phyloP scores from a whole-genome alignment of 2,113 vertebrate genomes.

The Perognathus longimembris region DNA sequence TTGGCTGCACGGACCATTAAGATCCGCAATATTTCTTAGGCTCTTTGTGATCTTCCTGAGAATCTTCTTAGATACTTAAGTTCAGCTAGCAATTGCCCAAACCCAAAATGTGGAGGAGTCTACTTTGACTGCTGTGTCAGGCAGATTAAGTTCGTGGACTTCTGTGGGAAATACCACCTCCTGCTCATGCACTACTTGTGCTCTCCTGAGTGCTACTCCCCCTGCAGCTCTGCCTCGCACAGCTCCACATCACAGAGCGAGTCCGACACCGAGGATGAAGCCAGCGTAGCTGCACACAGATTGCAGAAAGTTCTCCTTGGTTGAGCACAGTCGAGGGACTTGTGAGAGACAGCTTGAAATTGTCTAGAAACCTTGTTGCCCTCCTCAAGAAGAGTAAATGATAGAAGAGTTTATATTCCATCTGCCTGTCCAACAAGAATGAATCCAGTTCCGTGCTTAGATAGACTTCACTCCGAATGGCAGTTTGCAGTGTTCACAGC shows the following conservation, averaged over 20 bases:
- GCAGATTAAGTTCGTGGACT: slow-evolving; percentile 99
- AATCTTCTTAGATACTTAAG: slow-evolving; percentile 93
- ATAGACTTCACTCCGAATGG: slow-evolving; percentile 36
- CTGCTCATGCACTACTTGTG: slow-evolving; percentile 99
- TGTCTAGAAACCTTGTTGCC: neutral
- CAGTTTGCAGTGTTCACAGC: slow-evolving; percentile 33
- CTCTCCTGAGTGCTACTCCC: slow-evolving; percentile 92
- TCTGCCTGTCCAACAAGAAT: neutral
- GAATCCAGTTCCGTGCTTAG: slow-evolving; percentile 23
- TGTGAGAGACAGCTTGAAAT: slow-evolving; percentile 50
- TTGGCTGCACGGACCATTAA: slow-evolving; percentile 89
- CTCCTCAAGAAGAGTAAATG: neutral
- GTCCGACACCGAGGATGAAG: slow-evolving; percentile 96
- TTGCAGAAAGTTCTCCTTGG: slow-evolving; percentile 98
- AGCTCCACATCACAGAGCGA: slow-evolving; percentile 98
- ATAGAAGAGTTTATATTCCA: slow-evolving; percentile 3
- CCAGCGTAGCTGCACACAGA: slow-evolving; percentile 92
- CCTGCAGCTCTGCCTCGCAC: slow-evolving; percentile 96
- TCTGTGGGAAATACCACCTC: slow-evolving; percentile 98
- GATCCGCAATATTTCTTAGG: slow-evolving; percentile 87
- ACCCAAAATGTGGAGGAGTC: slow-evolving; percentile 97
- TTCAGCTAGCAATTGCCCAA: slow-evolving; percentile 97
- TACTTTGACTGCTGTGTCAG: slow-evolving; percentile 99
- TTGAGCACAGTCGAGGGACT: slow-evolving; percentile 77
- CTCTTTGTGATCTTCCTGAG: slow-evolving; percentile 90